These are phyloP conservation scores for Oncorhynchus kisutch DNA, from an alignment of 2,113 vertebrate species.

Conservation along the genomic window DNA sequence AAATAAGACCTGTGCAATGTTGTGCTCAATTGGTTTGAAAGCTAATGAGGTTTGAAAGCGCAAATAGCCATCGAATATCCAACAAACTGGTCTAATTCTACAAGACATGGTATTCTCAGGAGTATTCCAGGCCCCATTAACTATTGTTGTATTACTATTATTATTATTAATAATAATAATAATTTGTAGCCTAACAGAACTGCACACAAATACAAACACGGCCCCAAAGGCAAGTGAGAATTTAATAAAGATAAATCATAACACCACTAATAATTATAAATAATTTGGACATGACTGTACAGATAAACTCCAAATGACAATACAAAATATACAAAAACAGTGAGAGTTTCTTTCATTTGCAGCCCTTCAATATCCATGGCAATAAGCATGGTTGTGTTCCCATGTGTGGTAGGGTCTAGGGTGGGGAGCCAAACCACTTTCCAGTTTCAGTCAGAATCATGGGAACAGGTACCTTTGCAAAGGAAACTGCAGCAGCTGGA, in stretches of 20 bases:
- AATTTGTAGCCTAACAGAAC: background rate
- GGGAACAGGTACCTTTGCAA: background rate
- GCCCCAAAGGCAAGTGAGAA: conserved; percentile 43
- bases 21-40: no score
- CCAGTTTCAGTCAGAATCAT: conserved; percentile 16
- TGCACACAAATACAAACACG: background rate
- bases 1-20: no score
- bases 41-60: no score
- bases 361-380: conserved; percentile 24
- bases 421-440: conserved; percentile 29
- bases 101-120: no score
- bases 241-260: conserved; percentile 62
- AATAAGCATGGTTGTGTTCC: conserved; percentile 28
- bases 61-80: no score
- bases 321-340: conserved; percentile 65
- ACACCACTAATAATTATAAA: conserved; percentile 63
- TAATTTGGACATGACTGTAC: conserved; percentile 50
- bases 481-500: conserved; percentile 13
- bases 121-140: no score
- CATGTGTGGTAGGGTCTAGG: background rate
- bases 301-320: conserved; percentile 55
- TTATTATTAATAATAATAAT: no score
- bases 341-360: conserved; percentile 30
- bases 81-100: no score
- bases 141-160: no score